These are phyloP conservation scores for Zingel zingel DNA, from an alignment of 2,113 vertebrate species.

Conservation along the genomic window DNA sequence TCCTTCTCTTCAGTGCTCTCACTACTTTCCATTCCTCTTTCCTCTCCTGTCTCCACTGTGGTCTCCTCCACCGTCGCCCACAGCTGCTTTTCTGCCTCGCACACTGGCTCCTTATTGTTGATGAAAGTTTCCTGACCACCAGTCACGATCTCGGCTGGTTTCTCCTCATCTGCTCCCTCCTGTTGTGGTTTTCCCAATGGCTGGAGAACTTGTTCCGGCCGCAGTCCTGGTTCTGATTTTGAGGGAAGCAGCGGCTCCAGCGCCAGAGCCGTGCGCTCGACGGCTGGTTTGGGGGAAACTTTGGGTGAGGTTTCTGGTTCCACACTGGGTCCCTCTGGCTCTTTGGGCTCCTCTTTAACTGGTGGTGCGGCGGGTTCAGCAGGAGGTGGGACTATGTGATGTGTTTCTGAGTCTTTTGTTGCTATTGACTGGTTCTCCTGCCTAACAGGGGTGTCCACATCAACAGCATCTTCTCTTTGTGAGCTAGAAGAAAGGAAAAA, in stretches of 20 bases:
- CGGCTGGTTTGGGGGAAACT: conserved; percentile 9
- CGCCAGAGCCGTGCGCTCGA: neutral
- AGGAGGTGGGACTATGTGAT: conserved; percentile 5
- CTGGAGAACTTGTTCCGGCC: conserved; percentile 38
- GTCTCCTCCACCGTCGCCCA: conserved; percentile 77
- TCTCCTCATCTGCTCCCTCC: conserved; percentile 36
- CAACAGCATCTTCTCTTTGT: conserved; percentile 44
- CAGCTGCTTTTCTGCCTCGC: conserved; percentile 67
- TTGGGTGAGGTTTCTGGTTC: conserved; percentile 32
- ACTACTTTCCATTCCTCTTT: conserved; percentile 42
- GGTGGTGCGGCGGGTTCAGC: conserved; percentile 39
- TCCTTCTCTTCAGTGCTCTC: conserved; percentile 33
- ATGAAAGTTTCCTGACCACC: conserved; percentile 37
- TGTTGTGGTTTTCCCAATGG: conserved; percentile 37
- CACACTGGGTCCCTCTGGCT: conserved; percentile 43
- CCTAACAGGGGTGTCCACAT: conserved; percentile 6
- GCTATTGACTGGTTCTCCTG: conserved; percentile 22
- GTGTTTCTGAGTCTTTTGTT: conserved; percentile 35
- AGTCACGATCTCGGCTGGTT: neutral
- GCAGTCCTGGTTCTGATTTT: conserved; percentile 58
- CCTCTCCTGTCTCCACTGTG: conserved; percentile 35
- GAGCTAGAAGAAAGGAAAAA: conserved; percentile 47
- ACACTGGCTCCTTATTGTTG: conserved; percentile 51
- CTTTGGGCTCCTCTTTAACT: conserved; percentile 55
- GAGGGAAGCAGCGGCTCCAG: conserved; percentile 41